Conservation (phyloP, 2,888 invertebrate genomes). For the Drosophila barbarae region DNA sequence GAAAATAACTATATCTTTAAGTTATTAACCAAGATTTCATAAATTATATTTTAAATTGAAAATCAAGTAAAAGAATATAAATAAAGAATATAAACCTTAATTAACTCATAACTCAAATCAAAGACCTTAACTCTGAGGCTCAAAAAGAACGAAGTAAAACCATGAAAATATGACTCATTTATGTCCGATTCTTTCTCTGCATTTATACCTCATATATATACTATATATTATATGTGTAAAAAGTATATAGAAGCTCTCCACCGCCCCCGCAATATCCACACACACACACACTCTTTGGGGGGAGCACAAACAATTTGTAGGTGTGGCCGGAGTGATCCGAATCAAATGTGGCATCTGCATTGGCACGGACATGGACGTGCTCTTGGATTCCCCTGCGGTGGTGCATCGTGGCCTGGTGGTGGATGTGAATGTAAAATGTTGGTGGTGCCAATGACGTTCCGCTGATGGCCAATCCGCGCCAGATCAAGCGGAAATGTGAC, state of each 20-base stretch:
- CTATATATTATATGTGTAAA: slow-evolving; percentile 1
- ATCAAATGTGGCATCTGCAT: slow-evolving; percentile 40
- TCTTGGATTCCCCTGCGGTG: slow-evolving; percentile 27
- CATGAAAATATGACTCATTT: neutral
- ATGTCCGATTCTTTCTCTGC: neutral
- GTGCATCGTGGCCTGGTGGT: slow-evolving; percentile 17
- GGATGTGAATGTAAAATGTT: slow-evolving; percentile 12
- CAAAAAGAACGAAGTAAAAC: neutral
- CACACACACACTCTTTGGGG: slow-evolving; percentile 18
- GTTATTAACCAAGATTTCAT: too few relatives aligned
- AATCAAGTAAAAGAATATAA: neutral
- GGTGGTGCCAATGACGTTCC: slow-evolving; percentile 43
- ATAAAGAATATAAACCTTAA: neutral
- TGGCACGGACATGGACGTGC: slow-evolving; percentile 40
- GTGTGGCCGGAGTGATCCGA: slow-evolving; percentile 60
- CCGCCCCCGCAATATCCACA: slow-evolving; percentile 22
- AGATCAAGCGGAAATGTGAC: slow-evolving; percentile 76
- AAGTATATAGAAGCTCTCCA: slow-evolving; percentile 13
- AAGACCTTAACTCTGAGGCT: neutral
- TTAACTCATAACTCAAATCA: neutral
- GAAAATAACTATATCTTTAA: neutral
- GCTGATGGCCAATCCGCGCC: slow-evolving; percentile 73
- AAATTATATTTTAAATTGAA: neutral
- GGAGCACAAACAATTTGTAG: slow-evolving; percentile 71
- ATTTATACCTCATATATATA: neutral